Base-by-base conservation (phyloP, 2,888 invertebrate species). In the Chymomyza amoena region DNA sequence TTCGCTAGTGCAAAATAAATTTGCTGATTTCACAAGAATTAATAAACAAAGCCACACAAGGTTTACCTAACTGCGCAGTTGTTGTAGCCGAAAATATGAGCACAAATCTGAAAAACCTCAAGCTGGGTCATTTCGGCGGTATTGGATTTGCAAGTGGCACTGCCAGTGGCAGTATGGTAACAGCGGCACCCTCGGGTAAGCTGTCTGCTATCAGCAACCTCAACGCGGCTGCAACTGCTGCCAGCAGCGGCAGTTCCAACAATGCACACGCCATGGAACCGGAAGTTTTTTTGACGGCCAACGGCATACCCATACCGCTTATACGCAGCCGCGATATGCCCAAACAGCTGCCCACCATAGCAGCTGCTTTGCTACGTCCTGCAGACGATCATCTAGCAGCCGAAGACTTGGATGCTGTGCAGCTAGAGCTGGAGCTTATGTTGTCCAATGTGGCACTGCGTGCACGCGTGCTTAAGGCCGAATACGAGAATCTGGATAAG, bases 371-470 rank as follows among this genome's bases (percentile, higher is more conserved):
- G 62, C 93, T 94, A 13, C 93, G 96, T 67, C 93, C 94, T 45
- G 93, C 94, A 2, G 96, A 96, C 70, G 97, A 97, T 86, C 94
- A 94, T 4, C 94, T 98, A 72, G 95, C 95, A 18, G 95, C 97
- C 93, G 98, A 98, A 83, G 98, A 98, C 89, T 92, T 98, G 61
- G 97, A 98, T 90, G 93, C 94, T 1, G 92, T 98, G 10, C 98
- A 98, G 90, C 92, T 95, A 64, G 98, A 98, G 90, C 92, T 98
- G 64, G 98, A 98, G 91, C 95, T 95, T 25, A 92, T 98, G 63
- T 93, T 98, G 28, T 96, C 97, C 0, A 95, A 95, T 64, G 96
- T 96, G 65, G 97, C 97, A 0, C 94, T 97, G 16, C 93, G 98
- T 68, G 94, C 95, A 78, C 93, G 97, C 79, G 94, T 95, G 71